Conservation (phyloP, 1,140 invertebrate species). For the Drosophila orosa region DNA sequence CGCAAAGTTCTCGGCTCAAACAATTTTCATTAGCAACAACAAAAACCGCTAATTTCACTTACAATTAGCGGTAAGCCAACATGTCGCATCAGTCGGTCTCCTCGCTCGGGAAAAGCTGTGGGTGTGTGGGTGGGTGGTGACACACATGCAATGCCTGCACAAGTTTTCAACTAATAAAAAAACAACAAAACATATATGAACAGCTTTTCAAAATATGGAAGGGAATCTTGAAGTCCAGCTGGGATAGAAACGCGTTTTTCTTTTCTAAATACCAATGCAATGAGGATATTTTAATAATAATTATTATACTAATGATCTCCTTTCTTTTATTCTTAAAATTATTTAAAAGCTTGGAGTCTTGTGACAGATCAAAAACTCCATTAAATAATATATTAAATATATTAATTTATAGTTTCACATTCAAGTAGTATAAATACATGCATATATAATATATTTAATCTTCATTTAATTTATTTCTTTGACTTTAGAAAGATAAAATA, state of each 20-base stretch:
- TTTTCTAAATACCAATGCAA: neutral
- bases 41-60: slow-evolving; percentile 80
- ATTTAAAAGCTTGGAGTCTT: neutral
- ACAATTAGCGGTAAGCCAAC: slow-evolving; percentile 75
- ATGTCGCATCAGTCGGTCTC: slow-evolving; percentile 58
- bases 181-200: neutral
- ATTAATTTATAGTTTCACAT: neutral
- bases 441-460: neutral
- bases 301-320: neutral
- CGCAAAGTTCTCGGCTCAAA: slow-evolving; percentile 60
- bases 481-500: neutral
- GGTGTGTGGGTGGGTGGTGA: neutral
- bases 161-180: slow-evolving; percentile 60
- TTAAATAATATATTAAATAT: neutral
- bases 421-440: neutral
- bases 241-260: neutral
- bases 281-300: neutral
- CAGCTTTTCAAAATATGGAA: slow-evolving; percentile 7
- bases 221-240: neutral
- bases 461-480: neutral
- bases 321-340: neutral
- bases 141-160: slow-evolving; percentile 14
- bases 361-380: no score
- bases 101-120: neutral
- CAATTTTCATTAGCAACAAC: slow-evolving; percentile 78